Conservation (phyloP, 2,888 invertebrate species). For the Macaria liturata region DNA sequence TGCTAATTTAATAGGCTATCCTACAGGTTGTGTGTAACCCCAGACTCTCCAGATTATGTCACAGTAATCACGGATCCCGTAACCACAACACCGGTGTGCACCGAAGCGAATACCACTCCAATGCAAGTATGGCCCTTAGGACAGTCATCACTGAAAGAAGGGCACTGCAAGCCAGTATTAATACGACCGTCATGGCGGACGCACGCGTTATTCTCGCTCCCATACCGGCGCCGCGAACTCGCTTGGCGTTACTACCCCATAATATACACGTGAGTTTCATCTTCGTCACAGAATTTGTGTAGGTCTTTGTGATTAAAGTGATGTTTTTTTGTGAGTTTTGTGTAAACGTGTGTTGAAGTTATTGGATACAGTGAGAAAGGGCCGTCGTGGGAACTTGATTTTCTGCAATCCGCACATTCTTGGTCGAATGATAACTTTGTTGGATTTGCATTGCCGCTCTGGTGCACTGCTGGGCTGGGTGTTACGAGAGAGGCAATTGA, state of each 20-base stretch:
- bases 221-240: constrained; percentile 69
- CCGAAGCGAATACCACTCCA: constrained; percentile 5
- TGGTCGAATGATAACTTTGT: constrained; percentile 49
- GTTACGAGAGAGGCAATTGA: constrained; percentile 17
- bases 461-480: constrained; percentile 15
- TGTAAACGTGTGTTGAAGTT: constrained; percentile 14
- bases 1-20: too few relatives aligned
- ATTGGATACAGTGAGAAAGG: constrained; percentile 38
- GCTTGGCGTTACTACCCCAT: constrained; percentile 70
- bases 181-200: constrained; percentile 44
- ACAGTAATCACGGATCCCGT: background rate
- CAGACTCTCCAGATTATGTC: too few relatives aligned
- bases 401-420: constrained; percentile 72
- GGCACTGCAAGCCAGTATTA: constrained; percentile 13
- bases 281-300: too few relatives aligned
- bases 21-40: too few relatives aligned
- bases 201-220: constrained; percentile 62
- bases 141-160: too few relatives aligned
- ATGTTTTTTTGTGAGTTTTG: constrained; percentile 14
- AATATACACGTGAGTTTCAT: constrained; percentile 71
- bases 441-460: constrained; percentile 30
- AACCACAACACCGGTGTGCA: background rate
- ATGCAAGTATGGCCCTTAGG: background rate
- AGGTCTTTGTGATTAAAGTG: background rate
- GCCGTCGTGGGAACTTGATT: constrained; percentile 65